A percentile compares a stretch with the other conserved stretches of the same genome.
phyloP scores from a whole-genome alignment of 2,797 vertebrate genomes.

The Mastacembelus armatus region DNA sequence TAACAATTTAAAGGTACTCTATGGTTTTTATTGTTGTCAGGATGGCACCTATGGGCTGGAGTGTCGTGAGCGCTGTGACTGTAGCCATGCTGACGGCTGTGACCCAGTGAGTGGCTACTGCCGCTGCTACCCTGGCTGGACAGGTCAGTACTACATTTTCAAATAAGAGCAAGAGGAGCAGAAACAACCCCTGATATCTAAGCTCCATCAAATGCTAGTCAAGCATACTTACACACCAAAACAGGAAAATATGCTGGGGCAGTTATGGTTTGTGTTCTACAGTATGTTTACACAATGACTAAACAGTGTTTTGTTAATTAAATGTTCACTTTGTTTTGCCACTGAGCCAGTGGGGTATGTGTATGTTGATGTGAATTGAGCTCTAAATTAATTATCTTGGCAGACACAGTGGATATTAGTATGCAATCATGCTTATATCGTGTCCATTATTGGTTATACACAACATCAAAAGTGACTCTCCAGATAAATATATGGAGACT shows the following conservation, averaged over 20 bases:
- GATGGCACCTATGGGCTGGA: constrained; percentile 94
- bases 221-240: constrained; percentile 19
- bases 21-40: constrained; percentile 71
- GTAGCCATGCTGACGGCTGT: constrained; percentile 93
- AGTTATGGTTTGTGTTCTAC: constrained; percentile 43
- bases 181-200: constrained; percentile 1
- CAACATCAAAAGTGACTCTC: constrained; percentile 46
- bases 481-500: constrained; percentile 55
- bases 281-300: constrained; percentile 62
- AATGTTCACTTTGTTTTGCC: constrained; percentile 70
- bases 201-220: constrained; percentile 7
- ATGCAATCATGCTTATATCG: constrained; percentile 59
- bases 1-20: background rate
- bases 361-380: constrained; percentile 60
- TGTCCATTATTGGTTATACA: constrained; percentile 41
- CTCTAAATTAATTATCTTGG: constrained; percentile 61
- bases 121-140: constrained; percentile 96
- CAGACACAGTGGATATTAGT: constrained; percentile 43
- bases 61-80: constrained; percentile 93
- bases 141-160: constrained; percentile 84
- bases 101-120: constrained; percentile 93
- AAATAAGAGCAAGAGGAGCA: background rate
- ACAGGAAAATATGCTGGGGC: constrained; percentile 14
- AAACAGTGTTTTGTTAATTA: constrained; percentile 59
- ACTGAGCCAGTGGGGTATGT: constrained; percentile 28